Conservation (phyloP, 2,113 vertebrate species). For the Cariama cristata region DNA sequence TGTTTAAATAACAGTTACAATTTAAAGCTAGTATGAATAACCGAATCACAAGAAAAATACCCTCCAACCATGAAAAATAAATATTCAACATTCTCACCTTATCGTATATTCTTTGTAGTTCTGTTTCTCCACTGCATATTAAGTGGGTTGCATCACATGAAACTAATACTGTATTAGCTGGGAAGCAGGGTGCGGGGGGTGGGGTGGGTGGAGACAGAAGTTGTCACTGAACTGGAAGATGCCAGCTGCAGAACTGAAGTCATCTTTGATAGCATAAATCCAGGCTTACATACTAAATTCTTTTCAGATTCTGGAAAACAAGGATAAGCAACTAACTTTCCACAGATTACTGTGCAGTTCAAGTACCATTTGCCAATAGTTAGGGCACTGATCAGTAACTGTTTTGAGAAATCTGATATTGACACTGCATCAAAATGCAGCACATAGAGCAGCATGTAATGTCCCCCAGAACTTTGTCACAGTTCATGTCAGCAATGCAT, state of each 20-base stretch:
- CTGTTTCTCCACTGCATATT: slow-evolving; percentile 74
- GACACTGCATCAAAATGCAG: neutral
- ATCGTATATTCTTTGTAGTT: slow-evolving; percentile 69
- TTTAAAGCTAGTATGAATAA: slow-evolving; percentile 70
- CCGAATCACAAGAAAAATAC: slow-evolving; percentile 72
- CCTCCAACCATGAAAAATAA: slow-evolving; percentile 74
- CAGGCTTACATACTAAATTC: neutral
- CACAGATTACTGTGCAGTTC: neutral
- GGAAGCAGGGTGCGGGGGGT: neutral
- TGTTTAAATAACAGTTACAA: slow-evolving; percentile 67
- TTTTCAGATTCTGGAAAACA: neutral
- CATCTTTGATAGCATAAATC: slow-evolving; percentile 8
- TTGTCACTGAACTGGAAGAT: slow-evolving; percentile 53
- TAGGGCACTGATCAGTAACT: neutral
- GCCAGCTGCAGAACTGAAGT: slow-evolving; percentile 58
- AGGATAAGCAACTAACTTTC: neutral
- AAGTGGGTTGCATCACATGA: slow-evolving; percentile 56
- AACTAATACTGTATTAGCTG: slow-evolving; percentile 53
- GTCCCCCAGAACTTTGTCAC: neutral
- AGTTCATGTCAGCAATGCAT: neutral
- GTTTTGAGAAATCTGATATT: neutral
- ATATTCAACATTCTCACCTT: slow-evolving; percentile 77
- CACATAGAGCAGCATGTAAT: neutral
- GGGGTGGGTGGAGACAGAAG: neutral
- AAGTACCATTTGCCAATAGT: too few species aligned